Conservation (phyloP, 1,140 invertebrate species). For the Philaenus spumarius region DNA sequence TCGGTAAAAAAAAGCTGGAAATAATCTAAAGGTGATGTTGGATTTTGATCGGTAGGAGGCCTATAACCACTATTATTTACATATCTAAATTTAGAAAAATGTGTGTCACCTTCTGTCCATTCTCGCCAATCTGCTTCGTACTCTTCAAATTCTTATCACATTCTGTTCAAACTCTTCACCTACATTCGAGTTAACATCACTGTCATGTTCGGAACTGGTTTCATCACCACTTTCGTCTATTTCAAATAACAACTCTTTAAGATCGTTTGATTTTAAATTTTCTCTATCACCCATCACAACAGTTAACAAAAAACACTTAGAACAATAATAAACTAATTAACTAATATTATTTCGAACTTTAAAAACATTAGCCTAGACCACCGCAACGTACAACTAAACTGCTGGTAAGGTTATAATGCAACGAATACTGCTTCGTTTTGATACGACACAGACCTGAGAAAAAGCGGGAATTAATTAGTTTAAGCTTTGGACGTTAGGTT, state of each 20-base stretch:
- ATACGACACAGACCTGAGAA: no score
- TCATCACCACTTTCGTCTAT: neutral
- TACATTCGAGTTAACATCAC: neutral
- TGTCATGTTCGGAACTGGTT: neutral
- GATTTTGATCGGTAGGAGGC: neutral
- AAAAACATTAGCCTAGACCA: no score
- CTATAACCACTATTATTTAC: neutral
- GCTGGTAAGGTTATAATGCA: no score
- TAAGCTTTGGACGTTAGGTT: no score
- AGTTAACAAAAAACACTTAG: neutral
- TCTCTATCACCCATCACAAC: neutral
- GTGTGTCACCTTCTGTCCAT: no score
- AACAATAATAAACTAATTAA: no score
- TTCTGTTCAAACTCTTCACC: neutral
- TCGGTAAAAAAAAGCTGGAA: neutral
- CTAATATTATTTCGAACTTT: no score
- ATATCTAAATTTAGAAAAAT: neutral
- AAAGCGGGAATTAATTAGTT: no score
- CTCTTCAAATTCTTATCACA: neutral
- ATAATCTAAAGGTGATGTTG: neutral
- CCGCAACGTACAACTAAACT: no score
- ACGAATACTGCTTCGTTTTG: no score
- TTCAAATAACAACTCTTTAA: neutral
- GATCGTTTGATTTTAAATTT: neutral
- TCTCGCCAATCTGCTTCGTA: neutral